Evolutionary conservation across 2,888 invertebrate genomes (phyloP).

Genomic region (Nasonia oneida): DNA sequence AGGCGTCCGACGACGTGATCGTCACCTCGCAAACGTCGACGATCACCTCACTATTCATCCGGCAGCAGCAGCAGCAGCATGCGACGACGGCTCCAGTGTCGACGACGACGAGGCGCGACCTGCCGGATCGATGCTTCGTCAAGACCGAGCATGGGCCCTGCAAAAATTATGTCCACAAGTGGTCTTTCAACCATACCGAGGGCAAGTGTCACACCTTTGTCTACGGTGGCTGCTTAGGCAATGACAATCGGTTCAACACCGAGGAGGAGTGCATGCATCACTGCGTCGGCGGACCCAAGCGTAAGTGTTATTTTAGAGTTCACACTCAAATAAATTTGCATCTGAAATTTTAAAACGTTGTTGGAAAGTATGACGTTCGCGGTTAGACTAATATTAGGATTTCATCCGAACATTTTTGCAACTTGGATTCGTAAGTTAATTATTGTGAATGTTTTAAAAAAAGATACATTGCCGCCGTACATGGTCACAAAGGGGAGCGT

Average conservation of each 20-base stretch:
- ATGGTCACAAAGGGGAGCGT: conserved; percentile 76
- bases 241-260: conserved; percentile 85
- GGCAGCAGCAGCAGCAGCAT: conserved; percentile 12
- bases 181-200: conserved; percentile 83
- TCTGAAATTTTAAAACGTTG: not conserved
- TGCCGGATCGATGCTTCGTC: conserved; percentile 80
- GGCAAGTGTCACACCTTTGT: conserved; percentile 83
- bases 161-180: conserved; percentile 84
- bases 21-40: not conserved
- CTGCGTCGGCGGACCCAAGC: conserved; percentile 82
- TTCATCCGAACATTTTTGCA: no score
- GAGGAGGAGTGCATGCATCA: conserved; percentile 84
- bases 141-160: conserved; percentile 82
- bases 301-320: conserved; percentile 68
- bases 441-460: no score
- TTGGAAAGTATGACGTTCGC: no score
- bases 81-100: conserved; percentile 65
- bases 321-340: not conserved
- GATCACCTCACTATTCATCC: not conserved
- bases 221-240: conserved; percentile 87
- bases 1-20: not conserved
- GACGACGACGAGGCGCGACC: conserved; percentile 68
- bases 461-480: conserved; percentile 82
- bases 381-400: no score
- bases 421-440: not conserved